A percentile compares a stretch with the other conserved stretches of the same genome.
These are phyloP conservation scores for Cheilosia scutellata DNA, from an alignment of 2,888 invertebrate species.

Conservation along the genomic window DNA sequence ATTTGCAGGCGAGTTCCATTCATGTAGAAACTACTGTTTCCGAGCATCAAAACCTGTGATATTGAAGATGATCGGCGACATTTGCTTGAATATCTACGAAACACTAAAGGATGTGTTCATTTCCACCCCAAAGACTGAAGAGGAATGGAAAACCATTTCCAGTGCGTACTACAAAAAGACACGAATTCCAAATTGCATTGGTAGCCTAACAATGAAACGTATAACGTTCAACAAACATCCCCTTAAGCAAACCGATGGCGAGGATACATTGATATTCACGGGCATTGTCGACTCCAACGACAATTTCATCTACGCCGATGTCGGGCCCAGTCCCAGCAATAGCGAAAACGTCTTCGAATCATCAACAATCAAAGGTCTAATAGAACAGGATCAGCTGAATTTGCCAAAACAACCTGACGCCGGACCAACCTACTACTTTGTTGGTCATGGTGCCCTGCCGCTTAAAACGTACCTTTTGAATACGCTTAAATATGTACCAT, in stretches of 20 bases:
- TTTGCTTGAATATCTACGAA: slow-evolving; percentile 83
- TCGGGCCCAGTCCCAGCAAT: slow-evolving; percentile 80
- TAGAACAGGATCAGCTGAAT: slow-evolving; percentile 77
- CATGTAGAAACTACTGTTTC: slow-evolving; percentile 83
- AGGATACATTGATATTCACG: slow-evolving; percentile 81
- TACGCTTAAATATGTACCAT: slow-evolving; percentile 77
- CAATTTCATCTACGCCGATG: slow-evolving; percentile 82
- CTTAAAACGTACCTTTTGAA: slow-evolving; percentile 81
- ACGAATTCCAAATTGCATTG: slow-evolving; percentile 81
- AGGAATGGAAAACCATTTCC: slow-evolving; percentile 81
- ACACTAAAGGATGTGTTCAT: slow-evolving; percentile 82
- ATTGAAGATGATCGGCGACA: slow-evolving; percentile 83
- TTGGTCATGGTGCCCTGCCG: slow-evolving; percentile 80
- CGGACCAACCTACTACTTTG: slow-evolving; percentile 79
- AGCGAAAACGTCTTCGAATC: slow-evolving; percentile 81
- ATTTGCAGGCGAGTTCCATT: slow-evolving; percentile 82
- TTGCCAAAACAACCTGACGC: slow-evolving; percentile 76
- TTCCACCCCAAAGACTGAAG: slow-evolving; percentile 83
- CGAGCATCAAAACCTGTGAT: slow-evolving; percentile 83
- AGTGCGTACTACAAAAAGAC: slow-evolving; percentile 80
- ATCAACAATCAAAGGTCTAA: slow-evolving; percentile 80
- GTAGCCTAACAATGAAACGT: slow-evolving; percentile 81
- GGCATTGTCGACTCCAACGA: slow-evolving; percentile 81
- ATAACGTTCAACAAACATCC: slow-evolving; percentile 80
- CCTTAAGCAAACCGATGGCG: slow-evolving; percentile 77